A percentile compares a stretch with the other conserved stretches of the same genome.
These are phyloP conservation scores for Gymnoscelis rufifasciata DNA, from an alignment of 2,888 invertebrate species.

Conservation along the genomic window DNA sequence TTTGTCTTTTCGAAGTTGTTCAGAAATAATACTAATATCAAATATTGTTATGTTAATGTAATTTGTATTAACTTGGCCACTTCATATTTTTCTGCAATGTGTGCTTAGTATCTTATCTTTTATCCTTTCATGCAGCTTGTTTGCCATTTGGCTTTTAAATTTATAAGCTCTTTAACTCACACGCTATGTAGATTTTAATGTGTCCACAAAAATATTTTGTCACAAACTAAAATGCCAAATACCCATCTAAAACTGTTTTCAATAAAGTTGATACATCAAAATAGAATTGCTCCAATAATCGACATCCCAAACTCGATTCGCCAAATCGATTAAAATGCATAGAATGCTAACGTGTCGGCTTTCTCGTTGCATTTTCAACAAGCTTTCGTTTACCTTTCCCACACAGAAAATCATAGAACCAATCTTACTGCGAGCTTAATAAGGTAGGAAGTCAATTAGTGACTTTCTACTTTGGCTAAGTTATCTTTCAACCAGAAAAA, in stretches of 20 bases:
- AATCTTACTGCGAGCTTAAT: conserved; percentile 28
- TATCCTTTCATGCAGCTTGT: too few species aligned
- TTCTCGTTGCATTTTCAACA: conserved; percentile 53
- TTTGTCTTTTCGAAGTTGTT: too few species aligned
- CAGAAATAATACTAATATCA: too few species aligned
- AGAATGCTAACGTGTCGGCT: conserved; percentile 52
- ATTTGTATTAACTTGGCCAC: too few species aligned
- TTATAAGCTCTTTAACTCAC: too few species aligned
- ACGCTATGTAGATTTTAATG: too few species aligned
- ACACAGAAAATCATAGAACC: conserved; percentile 21
- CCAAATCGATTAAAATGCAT: conserved; percentile 50
- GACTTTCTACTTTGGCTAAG: background rate
- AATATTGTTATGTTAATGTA: too few species aligned
- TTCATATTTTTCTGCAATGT: too few species aligned
- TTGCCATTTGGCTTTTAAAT: too few species aligned
- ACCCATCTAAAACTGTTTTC: background rate
- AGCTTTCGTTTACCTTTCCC: conserved; percentile 42
- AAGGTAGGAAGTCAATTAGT: conserved; percentile 25
- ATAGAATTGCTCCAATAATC: conserved; percentile 5
- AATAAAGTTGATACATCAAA: background rate
- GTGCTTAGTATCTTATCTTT: too few species aligned
- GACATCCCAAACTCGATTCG: conserved; percentile 16
- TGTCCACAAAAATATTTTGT: too few species aligned
- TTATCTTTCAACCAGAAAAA: background rate
- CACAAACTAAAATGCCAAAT: too few species aligned